These are phyloP conservation scores for Geodia barretti DNA, from an alignment of 37 sponge, comb jelly and placozoan genomes.

Conservation along the genomic window DNA sequence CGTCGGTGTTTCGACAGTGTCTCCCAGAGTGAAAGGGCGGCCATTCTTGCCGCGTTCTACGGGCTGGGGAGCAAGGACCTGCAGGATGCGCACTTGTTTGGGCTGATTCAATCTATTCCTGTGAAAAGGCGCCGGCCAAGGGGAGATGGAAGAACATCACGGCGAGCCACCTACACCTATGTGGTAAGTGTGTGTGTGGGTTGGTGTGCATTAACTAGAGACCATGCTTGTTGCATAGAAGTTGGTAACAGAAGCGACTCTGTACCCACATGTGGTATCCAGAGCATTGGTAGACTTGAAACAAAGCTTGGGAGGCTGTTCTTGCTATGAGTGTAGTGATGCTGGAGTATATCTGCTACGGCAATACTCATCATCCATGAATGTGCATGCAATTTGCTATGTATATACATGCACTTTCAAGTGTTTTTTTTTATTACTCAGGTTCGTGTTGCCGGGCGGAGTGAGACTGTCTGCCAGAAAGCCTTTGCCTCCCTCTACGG, in stretches of 20 bases:
- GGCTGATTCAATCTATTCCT: neutral
- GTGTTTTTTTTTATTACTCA: neutral
- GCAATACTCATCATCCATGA: neutral
- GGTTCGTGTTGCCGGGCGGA: neutral
- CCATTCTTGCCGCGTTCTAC: neutral
- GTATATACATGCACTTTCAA: too few species aligned
- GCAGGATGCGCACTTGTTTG: constrained; percentile 15
- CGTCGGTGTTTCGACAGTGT: neutral
- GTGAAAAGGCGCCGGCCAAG: neutral
- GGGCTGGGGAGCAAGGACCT: neutral
- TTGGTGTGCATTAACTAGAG: too few species aligned
- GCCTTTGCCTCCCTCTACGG: neutral
- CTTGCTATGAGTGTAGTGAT: neutral
- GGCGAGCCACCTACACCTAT: neutral
- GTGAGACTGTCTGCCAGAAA: neutral
- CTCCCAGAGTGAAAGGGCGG: neutral
- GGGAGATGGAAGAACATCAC: neutral
- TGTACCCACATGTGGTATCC: too few species aligned
- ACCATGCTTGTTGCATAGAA: too few species aligned
- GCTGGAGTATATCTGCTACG: neutral
- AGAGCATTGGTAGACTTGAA: too few species aligned
- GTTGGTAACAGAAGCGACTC: too few species aligned
- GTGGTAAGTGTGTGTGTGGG: too few species aligned
- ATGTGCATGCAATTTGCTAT: neutral
- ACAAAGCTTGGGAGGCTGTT: too few species aligned